Base-by-base conservation (phyloP, 2,888 invertebrate species). In the Gasteruption jaculator region DNA sequence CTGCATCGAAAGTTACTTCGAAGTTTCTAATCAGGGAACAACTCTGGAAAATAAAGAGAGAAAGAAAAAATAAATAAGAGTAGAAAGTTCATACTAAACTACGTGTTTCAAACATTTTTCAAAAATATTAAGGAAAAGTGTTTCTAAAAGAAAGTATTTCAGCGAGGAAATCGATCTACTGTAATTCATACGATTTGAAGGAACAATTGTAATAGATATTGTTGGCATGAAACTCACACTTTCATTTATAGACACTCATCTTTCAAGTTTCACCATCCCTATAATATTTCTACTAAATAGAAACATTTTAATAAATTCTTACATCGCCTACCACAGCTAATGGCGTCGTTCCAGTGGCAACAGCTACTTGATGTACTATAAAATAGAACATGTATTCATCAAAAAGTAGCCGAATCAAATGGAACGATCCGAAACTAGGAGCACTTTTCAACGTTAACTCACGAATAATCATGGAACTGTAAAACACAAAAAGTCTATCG, bases 371-470 rank as follows among this genome's bases (percentile, higher is more conserved):
- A 63, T 94, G 92, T 74, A 99, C 97, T 58, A 99, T 91, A 60
- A 97, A 78, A 74, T 93, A 97, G 75, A 95, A 94, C 88, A 99
- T 96, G 74, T 96, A 99, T 74, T 99, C 99, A 74, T 99, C 97
- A 72, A 95, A 99, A 43, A 99, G 80, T 63, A 99, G 79, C 31
- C 97, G 86, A 63, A 99, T 91, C 56, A 99, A 80, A 75, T 99
- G 99, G 77, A 99, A 99, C 52, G 95, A 95, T 38, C 99, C 99
- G 75, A 99, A 99, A 72, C 95, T 95, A 15, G 95, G 91, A 25
- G 99, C 97, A 46, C 95, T 95, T 56, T 92, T 76, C 50, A 97
- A 77, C 30, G 97, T 99, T 51, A 99, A 80, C 74, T 99, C 97
- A 33, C 97, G 80, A 58, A 99, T 97, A 43, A 99, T 93, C 84